These are phyloP conservation scores for Lysandra bellargus DNA, from an alignment of 2,888 invertebrate genomes.

Conservation along the genomic window DNA sequence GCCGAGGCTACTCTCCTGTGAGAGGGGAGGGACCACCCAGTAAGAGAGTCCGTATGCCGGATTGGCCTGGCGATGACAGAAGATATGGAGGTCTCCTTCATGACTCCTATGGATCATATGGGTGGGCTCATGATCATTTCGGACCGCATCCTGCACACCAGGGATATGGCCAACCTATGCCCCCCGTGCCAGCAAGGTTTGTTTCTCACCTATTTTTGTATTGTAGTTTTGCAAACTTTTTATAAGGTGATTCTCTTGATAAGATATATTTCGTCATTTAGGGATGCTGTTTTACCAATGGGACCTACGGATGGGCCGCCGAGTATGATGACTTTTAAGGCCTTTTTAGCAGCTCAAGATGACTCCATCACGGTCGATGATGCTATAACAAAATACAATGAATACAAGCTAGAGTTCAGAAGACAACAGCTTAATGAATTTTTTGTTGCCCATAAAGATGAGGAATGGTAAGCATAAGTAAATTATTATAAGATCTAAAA, in stretches of 20 bases:
- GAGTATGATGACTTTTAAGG: constrained; percentile 98
- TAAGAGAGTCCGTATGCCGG: constrained; percentile 85
- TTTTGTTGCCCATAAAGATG: constrained; percentile 99
- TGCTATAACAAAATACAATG: constrained; percentile 97
- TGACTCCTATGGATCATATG: constrained; percentile 78
- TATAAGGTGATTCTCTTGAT: constrained; percentile 3
- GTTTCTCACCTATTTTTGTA: not conserved
- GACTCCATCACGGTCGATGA: constrained; percentile 98
- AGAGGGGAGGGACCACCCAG: constrained; percentile 88
- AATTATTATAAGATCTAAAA: not conserved
- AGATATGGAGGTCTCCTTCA: constrained; percentile 77
- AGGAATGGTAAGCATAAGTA: constrained; percentile 93
- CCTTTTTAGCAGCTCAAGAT: constrained; percentile 97
- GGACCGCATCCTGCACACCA: constrained; percentile 82
- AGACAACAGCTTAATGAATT: constrained; percentile 98
- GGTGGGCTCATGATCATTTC: constrained; percentile 77
- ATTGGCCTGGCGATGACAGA: constrained; percentile 82
- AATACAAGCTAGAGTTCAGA: constrained; percentile 98
- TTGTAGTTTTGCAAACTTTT: not conserved
- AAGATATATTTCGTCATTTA: constrained; percentile 45
- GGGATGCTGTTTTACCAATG: constrained; percentile 77
- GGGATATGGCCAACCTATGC: constrained; percentile 81
- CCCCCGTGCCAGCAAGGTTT: constrained; percentile 75
- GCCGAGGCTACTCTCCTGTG: constrained; percentile 87
- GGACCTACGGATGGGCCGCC: constrained; percentile 87